Evolutionary conservation across 2,113 vertebrate genomes (phyloP).

Genomic region (Montifringilla adamsi): DNA sequence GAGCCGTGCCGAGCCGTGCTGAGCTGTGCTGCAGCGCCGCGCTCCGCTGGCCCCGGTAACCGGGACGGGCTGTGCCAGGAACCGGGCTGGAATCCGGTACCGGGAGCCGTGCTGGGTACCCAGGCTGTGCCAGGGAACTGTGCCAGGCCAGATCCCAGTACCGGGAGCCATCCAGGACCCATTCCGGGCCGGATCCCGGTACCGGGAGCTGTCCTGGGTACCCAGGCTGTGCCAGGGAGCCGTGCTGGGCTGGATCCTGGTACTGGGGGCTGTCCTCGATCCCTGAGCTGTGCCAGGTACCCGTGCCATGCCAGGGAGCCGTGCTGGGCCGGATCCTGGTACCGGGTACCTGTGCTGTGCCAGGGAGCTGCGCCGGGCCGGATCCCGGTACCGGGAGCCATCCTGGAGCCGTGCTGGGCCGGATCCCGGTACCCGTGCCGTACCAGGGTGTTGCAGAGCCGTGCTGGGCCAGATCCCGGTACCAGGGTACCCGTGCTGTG

Average conservation of each 20-base stretch:
- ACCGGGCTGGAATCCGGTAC: too few relatives aligned
- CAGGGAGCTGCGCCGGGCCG: neutral
- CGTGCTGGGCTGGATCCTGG: rapidly evolving
- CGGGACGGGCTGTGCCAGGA: neutral
- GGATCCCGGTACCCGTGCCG: too few relatives aligned
- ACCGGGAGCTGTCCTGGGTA: neutral
- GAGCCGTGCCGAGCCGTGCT: neutral
- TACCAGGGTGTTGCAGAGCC: too few relatives aligned
- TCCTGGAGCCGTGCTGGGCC: neutral
- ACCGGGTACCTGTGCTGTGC: neutral
- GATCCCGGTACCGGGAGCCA: too few relatives aligned
- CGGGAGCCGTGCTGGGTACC: too few relatives aligned
- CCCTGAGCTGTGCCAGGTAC: too few relatives aligned
- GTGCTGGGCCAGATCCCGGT: too few relatives aligned
- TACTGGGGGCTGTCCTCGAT: too few relatives aligned
- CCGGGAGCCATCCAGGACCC: neutral
- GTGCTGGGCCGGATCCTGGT: neutral
- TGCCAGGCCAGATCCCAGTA: too few relatives aligned
- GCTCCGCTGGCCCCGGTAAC: neutral
- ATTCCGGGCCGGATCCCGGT: neutral
- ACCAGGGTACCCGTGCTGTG: neutral
- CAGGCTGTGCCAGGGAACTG: too few relatives aligned
- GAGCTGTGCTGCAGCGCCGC: neutral
- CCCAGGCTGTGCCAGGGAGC: neutral
- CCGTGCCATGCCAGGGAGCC: neutral